Base-by-base conservation (phyloP, 2,888 invertebrate species). In the Sceliomorpha sp. region DNA sequence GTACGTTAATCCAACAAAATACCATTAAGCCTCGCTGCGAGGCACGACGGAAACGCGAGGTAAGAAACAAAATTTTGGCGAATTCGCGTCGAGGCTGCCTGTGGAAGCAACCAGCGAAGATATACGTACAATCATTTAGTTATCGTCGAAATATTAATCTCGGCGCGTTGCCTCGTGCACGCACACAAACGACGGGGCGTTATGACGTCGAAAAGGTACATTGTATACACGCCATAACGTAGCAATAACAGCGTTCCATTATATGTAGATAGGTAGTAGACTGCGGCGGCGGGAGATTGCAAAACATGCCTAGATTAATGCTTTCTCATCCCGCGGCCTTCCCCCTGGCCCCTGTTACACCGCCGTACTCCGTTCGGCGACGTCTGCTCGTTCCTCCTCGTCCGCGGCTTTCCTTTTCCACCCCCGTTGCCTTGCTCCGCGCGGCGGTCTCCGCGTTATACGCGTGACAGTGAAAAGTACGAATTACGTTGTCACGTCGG, bases 221-320 rank as follows among this genome's bases (percentile, higher is more conserved):
- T 85, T 85, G 84, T 84, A 81, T 76, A 76, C 81, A 77, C 79
- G 83, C 78, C 79, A 81, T 82, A 84, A 84, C 84, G 80, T 81
- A 78, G 84, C 83, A 86, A 85, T 86, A 86, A 87, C 84, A 84
- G 86, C 74, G 86, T 86, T 85, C 81, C 83, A 83, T 87, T 86
- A 84, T 84, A 81, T 77, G 77, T 76, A 74, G 71, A 78, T 78
- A 80, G 73, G 58, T 70, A 71, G 76, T 79, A 81, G 76, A 78
- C 73, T 73, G 74, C 70, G 73, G 76, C 51, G 56, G 78, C 60
- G 59, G 78, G 81, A 85, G 85, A 86, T 85, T 84, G 79, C 86
- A 85, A 85, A 87, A 85, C 84, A 83, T 86, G 86, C 82, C 87
- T 86, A 87, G 87, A 87, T 87, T 87, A 87, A 87, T 87, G 85